These are phyloP conservation scores for Corythoichthys haematopterus DNA, from an alignment of 2,113 vertebrate genomes.

Conservation along the genomic window DNA sequence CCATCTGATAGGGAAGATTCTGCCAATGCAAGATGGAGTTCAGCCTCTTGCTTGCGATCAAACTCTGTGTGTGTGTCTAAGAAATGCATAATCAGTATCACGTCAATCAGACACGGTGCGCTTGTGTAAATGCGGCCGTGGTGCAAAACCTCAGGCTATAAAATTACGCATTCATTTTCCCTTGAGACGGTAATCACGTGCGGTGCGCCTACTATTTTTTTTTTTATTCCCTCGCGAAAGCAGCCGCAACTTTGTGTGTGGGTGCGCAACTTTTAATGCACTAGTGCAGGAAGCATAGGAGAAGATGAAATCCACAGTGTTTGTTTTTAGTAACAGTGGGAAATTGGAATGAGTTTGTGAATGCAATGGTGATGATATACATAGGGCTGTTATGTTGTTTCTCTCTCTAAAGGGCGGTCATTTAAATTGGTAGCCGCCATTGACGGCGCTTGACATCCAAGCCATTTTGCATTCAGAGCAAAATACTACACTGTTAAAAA, in stretches of 20 bases:
- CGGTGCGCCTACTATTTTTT: constrained; percentile 25
- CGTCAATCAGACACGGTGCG: constrained; percentile 39
- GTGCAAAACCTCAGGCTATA: constrained; percentile 58
- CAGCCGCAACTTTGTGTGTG: constrained; percentile 10
- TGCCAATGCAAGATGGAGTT: constrained; percentile 43
- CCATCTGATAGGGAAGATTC: constrained; percentile 62
- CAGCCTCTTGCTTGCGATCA: constrained; percentile 28
- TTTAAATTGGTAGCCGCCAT: no score
- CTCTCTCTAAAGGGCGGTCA: no score
- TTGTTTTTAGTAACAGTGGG: background rate
- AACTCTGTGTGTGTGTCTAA: constrained; percentile 19
- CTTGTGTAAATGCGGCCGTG: constrained; percentile 25
- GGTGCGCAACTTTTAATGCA: background rate
- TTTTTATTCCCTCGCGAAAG: constrained; percentile 27
- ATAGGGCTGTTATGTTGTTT: background rate
- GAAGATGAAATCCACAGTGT: background rate
- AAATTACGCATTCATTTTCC: constrained; percentile 54
- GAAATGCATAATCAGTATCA: constrained; percentile 54
- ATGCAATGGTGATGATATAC: background rate
- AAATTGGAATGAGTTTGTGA: background rate
- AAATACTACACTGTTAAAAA: no score
- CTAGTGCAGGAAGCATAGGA: background rate
- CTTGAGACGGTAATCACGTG: constrained; percentile 39
- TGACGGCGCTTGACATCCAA: no score
- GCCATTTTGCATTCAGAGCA: no score